Evolutionary conservation across 2,888 invertebrate species (phyloP).

Genomic region (Dicycla oo): DNA sequence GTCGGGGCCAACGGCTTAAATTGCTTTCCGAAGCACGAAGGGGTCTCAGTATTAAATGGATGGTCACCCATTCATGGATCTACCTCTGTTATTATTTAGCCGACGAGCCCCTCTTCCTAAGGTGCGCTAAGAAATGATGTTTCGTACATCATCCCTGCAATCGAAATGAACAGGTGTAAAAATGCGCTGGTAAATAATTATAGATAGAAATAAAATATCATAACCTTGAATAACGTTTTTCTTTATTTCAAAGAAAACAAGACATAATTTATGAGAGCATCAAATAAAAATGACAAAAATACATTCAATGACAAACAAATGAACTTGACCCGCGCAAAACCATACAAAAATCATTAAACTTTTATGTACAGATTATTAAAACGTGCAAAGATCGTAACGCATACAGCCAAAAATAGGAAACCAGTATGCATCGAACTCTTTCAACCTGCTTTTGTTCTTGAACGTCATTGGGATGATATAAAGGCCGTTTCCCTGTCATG

Average conservation of each 20-base stretch:
- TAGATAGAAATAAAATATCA: not conserved
- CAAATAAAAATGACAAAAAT: conserved; percentile 27
- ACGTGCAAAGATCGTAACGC: conserved; percentile 39
- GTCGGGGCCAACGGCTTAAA: not conserved
- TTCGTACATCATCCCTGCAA: too few species aligned
- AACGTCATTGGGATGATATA: conserved; percentile 81
- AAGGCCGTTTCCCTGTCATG: conserved; percentile 81
- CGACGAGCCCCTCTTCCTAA: too few species aligned
- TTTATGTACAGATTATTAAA: conserved; percentile 40
- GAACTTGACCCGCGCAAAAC: conserved; percentile 55
- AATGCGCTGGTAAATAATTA: not conserved
- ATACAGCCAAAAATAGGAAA: conserved; percentile 60
- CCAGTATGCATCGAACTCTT: conserved; percentile 49
- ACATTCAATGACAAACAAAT: conserved; percentile 11
- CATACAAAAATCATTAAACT: conserved; percentile 49
- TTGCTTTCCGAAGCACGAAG: too few species aligned
- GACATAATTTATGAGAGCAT: not conserved
- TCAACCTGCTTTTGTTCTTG: conserved; percentile 72
- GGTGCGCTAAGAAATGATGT: too few species aligned
- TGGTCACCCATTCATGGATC: not conserved
- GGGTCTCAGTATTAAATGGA: not conserved
- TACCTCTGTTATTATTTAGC: too few species aligned
- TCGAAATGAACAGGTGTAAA: not conserved
- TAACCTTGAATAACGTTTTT: not conserved
- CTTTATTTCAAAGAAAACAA: conserved; percentile 18